Evolutionary conservation across 1,140 invertebrate genomes (phyloP).

Genomic region (Arion vulgaris): DNA sequence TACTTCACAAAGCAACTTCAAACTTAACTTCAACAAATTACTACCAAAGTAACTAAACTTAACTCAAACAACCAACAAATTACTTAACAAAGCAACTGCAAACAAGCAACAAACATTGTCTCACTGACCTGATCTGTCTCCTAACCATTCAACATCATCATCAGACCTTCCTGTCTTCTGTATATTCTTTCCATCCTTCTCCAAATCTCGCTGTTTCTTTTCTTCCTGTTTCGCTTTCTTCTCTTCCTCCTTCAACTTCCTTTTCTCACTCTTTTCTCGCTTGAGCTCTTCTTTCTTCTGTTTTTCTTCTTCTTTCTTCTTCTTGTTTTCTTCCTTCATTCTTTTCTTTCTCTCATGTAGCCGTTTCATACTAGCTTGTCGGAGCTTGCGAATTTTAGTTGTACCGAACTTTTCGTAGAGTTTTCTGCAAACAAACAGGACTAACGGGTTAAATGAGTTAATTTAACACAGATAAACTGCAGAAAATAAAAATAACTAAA

Average conservation of each 20-base stretch:
- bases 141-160: background rate
- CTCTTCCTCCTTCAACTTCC: background rate
- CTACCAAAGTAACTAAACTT: no score
- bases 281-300: slow-evolving; percentile 23
- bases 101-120: background rate
- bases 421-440: background rate
- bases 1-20: no score
- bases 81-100: no score
- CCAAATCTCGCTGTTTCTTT: slow-evolving; percentile 10
- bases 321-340: slow-evolving; percentile 20
- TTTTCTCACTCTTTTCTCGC: background rate
- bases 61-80: no score
- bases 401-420: slow-evolving; percentile 30
- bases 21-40: no score
- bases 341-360: slow-evolving; percentile 20
- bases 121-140: background rate
- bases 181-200: slow-evolving; percentile 4
- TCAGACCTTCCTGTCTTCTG: background rate
- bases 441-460: no score
- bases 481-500: no score
- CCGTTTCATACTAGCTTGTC: slow-evolving; percentile 30
- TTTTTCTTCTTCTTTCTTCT: slow-evolving; percentile 15
- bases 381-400: slow-evolving; percentile 26
- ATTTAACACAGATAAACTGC: no score
- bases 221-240: slow-evolving; percentile 7